These are phyloP conservation scores for Chrysochloris asiatica DNA, from an alignment of 2,113 vertebrate genomes.

Conservation along the genomic window DNA sequence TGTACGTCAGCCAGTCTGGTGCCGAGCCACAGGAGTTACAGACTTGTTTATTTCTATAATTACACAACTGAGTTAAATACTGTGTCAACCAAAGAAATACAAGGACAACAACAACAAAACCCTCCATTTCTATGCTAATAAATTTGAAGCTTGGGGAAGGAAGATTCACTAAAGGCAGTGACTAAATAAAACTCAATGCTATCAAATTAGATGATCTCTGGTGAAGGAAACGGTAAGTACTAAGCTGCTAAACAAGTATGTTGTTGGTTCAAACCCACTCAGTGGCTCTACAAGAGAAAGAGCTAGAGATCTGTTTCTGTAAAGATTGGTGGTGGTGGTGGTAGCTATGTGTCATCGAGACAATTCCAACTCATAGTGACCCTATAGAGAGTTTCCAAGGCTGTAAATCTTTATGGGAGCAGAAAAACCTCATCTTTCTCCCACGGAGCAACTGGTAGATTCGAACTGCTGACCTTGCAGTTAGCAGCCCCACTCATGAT, in stretches of 20 bases:
- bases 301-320: not conserved
- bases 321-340: not conserved
- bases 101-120: slow-evolving; percentile 3
- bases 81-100: not conserved
- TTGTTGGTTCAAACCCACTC: not conserved
- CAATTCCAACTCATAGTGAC: too few relatives aligned
- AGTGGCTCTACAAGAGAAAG: not conserved
- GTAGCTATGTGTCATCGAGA: too few relatives aligned
- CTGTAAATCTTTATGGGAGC: too few relatives aligned
- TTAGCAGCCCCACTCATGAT: too few relatives aligned
- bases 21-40: not conserved
- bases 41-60: not conserved
- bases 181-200: not conserved
- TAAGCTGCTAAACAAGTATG: not conserved
- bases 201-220: not conserved
- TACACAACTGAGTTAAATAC: not conserved
- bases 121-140: not conserved
- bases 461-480: too few relatives aligned
- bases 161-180: slow-evolving; percentile 23
- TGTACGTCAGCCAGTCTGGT: not conserved
- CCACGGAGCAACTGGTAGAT: too few relatives aligned
- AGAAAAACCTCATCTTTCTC: too few relatives aligned
- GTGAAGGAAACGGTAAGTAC: not conserved
- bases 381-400: too few relatives aligned
- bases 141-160: slow-evolving; percentile 6